phyloP scores from a whole-genome alignment of 2,797 vertebrate genomes.

The Halcyon badia region DNA sequence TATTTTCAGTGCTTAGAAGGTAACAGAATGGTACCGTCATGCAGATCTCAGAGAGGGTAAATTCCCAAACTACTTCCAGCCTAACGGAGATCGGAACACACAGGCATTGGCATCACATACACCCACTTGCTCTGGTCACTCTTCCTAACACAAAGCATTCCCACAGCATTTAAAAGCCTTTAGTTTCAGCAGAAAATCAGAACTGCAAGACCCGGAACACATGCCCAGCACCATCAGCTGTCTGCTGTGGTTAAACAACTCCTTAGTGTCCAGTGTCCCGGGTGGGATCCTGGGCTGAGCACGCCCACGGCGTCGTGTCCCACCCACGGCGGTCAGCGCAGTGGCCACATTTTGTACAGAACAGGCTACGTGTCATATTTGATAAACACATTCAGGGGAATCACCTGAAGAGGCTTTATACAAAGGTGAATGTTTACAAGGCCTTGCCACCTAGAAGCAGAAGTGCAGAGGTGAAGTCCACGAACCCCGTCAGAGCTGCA shows the following conservation, averaged over 20 bases:
- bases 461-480: not conserved
- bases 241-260: not conserved
- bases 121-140: not conserved
- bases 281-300: fast-evolving
- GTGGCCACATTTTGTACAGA: fast-evolving
- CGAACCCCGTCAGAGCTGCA: fast-evolving
- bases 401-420: not conserved
- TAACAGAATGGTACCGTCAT: fast-evolving
- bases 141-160: not conserved
- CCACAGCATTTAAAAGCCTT: not conserved
- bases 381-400: not conserved
- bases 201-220: not conserved
- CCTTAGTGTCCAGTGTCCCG: no score
- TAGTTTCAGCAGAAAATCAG: not conserved
- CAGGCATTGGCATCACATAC: fast-evolving
- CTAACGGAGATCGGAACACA: fast-evolving
- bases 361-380: fast-evolving
- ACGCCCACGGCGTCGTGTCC: fast-evolving
- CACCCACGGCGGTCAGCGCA: fast-evolving
- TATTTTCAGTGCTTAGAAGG: not conserved
- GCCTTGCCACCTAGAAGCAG: not conserved
- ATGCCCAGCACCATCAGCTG: not conserved
- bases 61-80: not conserved
- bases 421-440: not conserved
- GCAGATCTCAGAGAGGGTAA: not conserved